Conservation (phyloP, 2,888 invertebrate genomes). For the Blastobasis lacticolella region DNA sequence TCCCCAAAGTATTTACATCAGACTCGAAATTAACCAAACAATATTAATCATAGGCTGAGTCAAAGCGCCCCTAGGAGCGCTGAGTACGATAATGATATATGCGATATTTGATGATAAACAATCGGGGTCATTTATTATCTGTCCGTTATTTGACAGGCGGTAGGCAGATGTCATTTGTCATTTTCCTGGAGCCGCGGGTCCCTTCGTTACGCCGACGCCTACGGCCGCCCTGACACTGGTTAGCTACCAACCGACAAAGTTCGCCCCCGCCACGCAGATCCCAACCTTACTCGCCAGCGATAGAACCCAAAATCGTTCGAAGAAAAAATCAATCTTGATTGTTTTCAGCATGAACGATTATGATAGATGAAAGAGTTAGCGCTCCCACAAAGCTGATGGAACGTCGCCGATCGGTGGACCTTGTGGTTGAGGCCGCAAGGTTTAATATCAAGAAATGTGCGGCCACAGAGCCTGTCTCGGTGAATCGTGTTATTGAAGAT, state of each 20-base stretch:
- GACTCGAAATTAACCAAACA: conserved; percentile 70
- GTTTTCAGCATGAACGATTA: conserved; percentile 75
- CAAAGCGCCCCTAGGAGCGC: conserved; percentile 50
- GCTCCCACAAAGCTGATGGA: conserved; percentile 56
- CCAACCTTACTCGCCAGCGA: conserved; percentile 21
- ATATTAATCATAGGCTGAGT: conserved; percentile 66
- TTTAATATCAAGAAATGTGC: conserved; percentile 25
- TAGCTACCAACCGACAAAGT: conserved; percentile 64
- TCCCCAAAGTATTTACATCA: conserved; percentile 61
- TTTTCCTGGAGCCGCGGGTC: conserved; percentile 73
- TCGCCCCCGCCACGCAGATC: conserved; percentile 17
- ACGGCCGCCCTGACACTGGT: conserved; percentile 66
- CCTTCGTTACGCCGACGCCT: conserved; percentile 69
- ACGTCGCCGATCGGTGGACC: conserved; percentile 35
- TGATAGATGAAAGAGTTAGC: conserved; percentile 75
- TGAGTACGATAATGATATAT: conserved; percentile 73
- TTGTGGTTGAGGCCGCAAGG: conserved; percentile 33
- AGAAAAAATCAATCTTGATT: conserved; percentile 67
- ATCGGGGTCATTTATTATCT: conserved; percentile 79
- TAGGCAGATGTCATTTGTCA: conserved; percentile 82
- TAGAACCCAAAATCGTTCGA: conserved; percentile 32
- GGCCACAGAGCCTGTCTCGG: conserved; percentile 37
- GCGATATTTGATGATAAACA: conserved; percentile 77
- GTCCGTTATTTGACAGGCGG: conserved; percentile 79
- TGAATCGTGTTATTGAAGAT: conserved; percentile 70